Conservation (phyloP, 1,140 invertebrate species). For the Ceratina calcarata region DNA sequence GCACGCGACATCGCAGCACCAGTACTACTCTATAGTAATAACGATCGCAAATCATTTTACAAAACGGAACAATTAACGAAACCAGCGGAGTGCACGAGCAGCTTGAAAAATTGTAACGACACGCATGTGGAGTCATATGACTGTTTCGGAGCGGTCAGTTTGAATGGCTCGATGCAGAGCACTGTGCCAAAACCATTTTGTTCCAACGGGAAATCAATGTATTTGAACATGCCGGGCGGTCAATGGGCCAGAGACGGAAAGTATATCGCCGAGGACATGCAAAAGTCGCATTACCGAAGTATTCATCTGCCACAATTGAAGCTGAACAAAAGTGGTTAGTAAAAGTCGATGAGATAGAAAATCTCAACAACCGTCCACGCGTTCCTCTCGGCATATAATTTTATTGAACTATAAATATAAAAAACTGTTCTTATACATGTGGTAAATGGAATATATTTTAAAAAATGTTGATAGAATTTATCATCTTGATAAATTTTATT, state of each 20-base stretch:
- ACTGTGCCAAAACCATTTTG: slow-evolving; percentile 87
- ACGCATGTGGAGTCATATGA: slow-evolving; percentile 85
- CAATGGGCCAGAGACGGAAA: slow-evolving; percentile 85
- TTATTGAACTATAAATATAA: not conserved
- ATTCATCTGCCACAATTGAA: slow-evolving; percentile 2
- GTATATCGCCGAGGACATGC: slow-evolving; percentile 85
- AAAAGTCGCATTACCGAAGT: slow-evolving; percentile 81
- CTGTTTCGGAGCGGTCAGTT: slow-evolving; percentile 84
- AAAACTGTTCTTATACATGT: not conserved
- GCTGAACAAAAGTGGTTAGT: slow-evolving; percentile 12
- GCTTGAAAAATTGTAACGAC: slow-evolving; percentile 72
- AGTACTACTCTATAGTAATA: slow-evolving; percentile 78
- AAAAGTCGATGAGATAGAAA: not conserved
- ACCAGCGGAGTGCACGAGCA: not conserved
- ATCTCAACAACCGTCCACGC: not conserved
- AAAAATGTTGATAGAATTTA: not conserved
- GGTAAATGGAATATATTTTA: not conserved
- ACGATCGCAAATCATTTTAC: slow-evolving; percentile 3
- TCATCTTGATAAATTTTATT: not conserved
- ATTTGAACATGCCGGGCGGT: slow-evolving; percentile 88
- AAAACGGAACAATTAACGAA: not conserved
- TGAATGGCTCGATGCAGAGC: slow-evolving; percentile 87
- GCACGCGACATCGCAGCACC: slow-evolving; percentile 83
- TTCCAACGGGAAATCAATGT: slow-evolving; percentile 81
- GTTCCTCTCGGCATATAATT: not conserved